phyloP scores from a whole-genome alignment of 37 sponge, comb jelly and placozoan genomes.

The Ianthella basta region DNA sequence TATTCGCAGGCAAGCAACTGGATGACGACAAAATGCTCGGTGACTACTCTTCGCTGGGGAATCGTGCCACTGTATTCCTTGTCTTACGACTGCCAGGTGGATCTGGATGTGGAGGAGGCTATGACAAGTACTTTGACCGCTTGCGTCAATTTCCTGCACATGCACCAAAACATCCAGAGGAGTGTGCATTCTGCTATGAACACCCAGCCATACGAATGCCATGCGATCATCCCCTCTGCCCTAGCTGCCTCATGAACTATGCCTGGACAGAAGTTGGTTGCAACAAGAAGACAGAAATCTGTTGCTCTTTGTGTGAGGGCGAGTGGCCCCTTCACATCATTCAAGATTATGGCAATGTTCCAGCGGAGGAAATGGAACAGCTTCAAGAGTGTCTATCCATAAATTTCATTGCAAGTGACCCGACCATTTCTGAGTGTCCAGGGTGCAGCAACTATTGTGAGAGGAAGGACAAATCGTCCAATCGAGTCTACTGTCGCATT shows the following conservation, averaged over 20 bases:
- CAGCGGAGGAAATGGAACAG: slow-evolving; percentile 30
- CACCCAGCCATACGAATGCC: slow-evolving; percentile 57
- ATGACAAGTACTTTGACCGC: background rate
- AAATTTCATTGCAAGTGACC: slow-evolving; percentile 27
- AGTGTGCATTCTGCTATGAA: slow-evolving; percentile 55
- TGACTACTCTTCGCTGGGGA: slow-evolving; percentile 32
- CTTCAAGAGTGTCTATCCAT: slow-evolving; percentile 17
- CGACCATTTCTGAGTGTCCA: slow-evolving; percentile 48
- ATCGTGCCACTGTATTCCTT: slow-evolving; percentile 36
- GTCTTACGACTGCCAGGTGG: slow-evolving; percentile 51
- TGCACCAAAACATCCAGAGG: slow-evolving; percentile 63
- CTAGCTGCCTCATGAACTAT: slow-evolving; percentile 34
- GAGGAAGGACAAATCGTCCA: slow-evolving; percentile 26
- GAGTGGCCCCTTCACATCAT: slow-evolving; percentile 40
- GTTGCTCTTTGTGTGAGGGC: slow-evolving; percentile 25
- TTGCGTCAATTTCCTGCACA: slow-evolving; percentile 42
- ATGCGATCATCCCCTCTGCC: background rate
- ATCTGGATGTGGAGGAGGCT: slow-evolving; percentile 16
- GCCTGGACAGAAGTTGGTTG: slow-evolving; percentile 28
- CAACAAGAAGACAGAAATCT: slow-evolving; percentile 28
- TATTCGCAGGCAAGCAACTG: slow-evolving; percentile 44
- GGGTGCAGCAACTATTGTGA: slow-evolving; percentile 47
- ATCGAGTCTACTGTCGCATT: slow-evolving; percentile 33
- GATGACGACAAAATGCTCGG: slow-evolving; percentile 27
- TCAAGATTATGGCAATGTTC: slow-evolving; percentile 23